Base-by-base conservation (phyloP, 2,888 invertebrate genomes). In the Disparrhopalites patrizii region DNA sequence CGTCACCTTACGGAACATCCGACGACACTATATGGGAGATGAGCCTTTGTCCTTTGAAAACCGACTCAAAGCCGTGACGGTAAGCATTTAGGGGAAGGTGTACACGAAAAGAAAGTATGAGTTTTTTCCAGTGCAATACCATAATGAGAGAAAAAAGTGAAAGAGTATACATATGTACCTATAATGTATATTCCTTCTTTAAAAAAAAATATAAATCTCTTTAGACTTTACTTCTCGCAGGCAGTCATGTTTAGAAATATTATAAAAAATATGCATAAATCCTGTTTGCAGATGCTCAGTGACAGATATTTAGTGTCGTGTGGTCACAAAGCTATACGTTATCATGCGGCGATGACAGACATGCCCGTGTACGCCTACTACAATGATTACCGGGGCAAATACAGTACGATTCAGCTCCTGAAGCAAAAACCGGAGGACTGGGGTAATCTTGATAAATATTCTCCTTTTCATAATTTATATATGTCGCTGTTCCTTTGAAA, bases 341-440 rank as follows among this genome's bases (percentile, higher is more conserved):
- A 71, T 62, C 74, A 74, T 65, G 70, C 71, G 0, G 57, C 47
- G 5, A 57, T 68, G 38, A 66, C 60, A 20, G 58, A 43, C 7
- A 66, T 66, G 23, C 73, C 72, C 8, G 73, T 73, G 3, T 74
- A 74, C 40, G 68, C 74, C 1, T 74, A 73, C 64, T 63, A 69
- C 8, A 51, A 73, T 15, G 68, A 65, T 13, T 72, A 67, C 55
- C 64, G 38, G 15, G 73, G 74, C 7, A 70, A 70, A 13, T 71
- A 74, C 54, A 68, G 73, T 28, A 47, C 71, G 28, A 70, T 73
- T 5, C 70, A 73, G 52, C 38, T 69, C 2, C 25, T 74, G 3
- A 71, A 72, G 15, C 72, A 72, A 54, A 70, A 72, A 18, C 50
- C 74, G 3, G 43, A 70, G 56, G 74, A 74, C 30, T 74, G 73